Evolutionary conservation across 2,888 invertebrate species (phyloP).

Genomic region (Dynastes maya): DNA sequence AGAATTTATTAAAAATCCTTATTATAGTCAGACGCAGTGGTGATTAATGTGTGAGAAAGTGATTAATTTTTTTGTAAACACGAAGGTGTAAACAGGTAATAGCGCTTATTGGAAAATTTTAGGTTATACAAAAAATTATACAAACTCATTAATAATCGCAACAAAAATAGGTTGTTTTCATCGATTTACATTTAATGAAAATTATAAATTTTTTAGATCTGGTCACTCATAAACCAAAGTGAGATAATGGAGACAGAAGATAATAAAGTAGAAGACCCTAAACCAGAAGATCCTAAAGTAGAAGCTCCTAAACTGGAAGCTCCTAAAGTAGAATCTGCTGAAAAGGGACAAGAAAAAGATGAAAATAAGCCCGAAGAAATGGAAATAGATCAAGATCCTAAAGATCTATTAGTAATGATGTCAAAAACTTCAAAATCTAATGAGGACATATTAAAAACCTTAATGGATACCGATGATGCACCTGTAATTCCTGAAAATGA

Average conservation of each 20-base stretch:
- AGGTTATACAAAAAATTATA: conserved; percentile 32
- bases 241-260: conserved; percentile 34
- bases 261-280: conserved; percentile 12
- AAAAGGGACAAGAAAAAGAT: conserved; percentile 13
- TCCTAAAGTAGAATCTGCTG: conserved; percentile 17
- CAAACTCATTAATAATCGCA: background rate
- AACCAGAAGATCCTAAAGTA: background rate
- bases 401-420: conserved; percentile 12
- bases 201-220: conserved; percentile 1
- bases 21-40: too few relatives aligned
- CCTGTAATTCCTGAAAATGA: conserved; percentile 5
- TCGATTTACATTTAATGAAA: background rate
- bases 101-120: conserved; percentile 12
- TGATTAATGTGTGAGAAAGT: too few relatives aligned
- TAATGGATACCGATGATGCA: conserved; percentile 41
- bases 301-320: conserved; percentile 23
- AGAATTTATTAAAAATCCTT: too few relatives aligned
- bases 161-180: background rate
- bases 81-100: background rate
- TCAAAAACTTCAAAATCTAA: conserved; percentile 20
- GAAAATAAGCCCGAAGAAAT: conserved; percentile 25
- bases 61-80: background rate
- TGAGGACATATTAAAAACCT: conserved; percentile 39
- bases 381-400: conserved; percentile 31
- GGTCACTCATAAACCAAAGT: background rate